Base-by-base conservation (phyloP, 2,888 invertebrate genomes). In the Balanococcus diminutus region DNA sequence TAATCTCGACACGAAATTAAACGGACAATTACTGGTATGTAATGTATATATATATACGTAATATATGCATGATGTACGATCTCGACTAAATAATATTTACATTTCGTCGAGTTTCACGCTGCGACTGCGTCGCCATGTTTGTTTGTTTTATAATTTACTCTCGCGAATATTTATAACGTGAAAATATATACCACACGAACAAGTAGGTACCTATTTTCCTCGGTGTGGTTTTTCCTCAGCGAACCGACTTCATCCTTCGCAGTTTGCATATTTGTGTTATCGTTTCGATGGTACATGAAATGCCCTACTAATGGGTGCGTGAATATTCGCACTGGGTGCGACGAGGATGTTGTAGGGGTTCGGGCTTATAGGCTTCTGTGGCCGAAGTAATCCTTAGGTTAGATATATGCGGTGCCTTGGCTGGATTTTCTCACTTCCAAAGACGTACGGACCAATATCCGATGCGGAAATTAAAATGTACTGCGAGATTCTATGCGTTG, bases 1-100 rank as follows among this genome's bases (percentile, higher is more conserved):
- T 67, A 67, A 67, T 67, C 67, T 67, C 28, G 67, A 67, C 67
- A 67, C 67, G 67, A 28, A 67, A n/a, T n/a, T 67, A 28, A 67
- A 28, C 67, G 67, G 28, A 28, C 67, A 67, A 67, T 67, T 67
- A 67, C 67, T 14, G 56, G 22, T 22, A 56, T 14, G 56, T 56
- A 56, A 19, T n/a, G n/a, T n/a, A n/a, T n/a, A n/a, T 46, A 36
- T 46, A 46, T 11, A 22, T 56, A 56, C 14, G 56, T 56, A 22
- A n/a, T 22, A 22, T 8, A 56, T 56, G 22, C 56, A 56, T 56
- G 56, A 56, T 56, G 56, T 56, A 56, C 56, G 56, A 56, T 56
- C 22, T 56, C 56, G 22, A 22, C 56, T 22, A 22, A n/a, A n/a
- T n/a, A n/a, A n/a, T 56, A 56, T 56, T 56, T 56, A 56, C 56